phyloP scores from a whole-genome alignment of 2,888 invertebrate species.

The Idaea aversata region DNA sequence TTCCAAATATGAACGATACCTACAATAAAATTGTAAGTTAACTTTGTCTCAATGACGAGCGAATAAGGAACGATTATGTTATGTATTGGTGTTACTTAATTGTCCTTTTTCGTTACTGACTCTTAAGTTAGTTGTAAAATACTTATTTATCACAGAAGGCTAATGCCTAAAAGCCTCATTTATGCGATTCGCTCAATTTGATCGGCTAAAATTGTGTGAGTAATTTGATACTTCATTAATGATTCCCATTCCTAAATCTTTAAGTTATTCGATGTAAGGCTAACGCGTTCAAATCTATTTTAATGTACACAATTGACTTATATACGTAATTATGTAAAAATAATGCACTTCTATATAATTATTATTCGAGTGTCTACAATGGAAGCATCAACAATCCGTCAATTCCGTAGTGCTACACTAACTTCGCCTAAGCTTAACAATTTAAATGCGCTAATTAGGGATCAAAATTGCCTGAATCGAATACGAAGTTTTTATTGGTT shows the following conservation, averaged over 20 bases:
- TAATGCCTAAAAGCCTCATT: conserved; percentile 27
- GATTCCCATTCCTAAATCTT: neutral
- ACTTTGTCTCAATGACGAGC: conserved; percentile 9
- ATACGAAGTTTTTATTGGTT: conserved; percentile 20
- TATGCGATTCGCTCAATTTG: conserved; percentile 9
- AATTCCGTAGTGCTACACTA: conserved; percentile 76
- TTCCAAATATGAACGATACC: conserved; percentile 15
- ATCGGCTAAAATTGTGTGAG: neutral
- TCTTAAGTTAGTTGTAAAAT: conserved; percentile 10
- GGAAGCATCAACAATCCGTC: conserved; percentile 75
- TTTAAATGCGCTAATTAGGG: conserved; percentile 53
- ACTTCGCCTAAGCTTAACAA: conserved; percentile 61
- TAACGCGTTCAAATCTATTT: neutral
- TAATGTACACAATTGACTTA: conserved; percentile 20
- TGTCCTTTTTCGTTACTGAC: conserved; percentile 18
- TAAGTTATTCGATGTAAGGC: conserved; percentile 2
- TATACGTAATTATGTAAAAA: conserved; percentile 32
- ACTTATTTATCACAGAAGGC: conserved; percentile 33
- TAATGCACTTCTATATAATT: conserved; percentile 50
- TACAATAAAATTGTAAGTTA: conserved; percentile 15
- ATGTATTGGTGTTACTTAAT: conserved; percentile 26
- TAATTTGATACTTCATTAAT: neutral
- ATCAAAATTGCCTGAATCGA: conserved; percentile 50
- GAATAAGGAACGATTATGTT: conserved; percentile 11
- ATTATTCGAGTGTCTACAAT: conserved; percentile 43